These are phyloP conservation scores for Rutpela maculata DNA, from an alignment of 2,888 invertebrate genomes.

Conservation along the genomic window DNA sequence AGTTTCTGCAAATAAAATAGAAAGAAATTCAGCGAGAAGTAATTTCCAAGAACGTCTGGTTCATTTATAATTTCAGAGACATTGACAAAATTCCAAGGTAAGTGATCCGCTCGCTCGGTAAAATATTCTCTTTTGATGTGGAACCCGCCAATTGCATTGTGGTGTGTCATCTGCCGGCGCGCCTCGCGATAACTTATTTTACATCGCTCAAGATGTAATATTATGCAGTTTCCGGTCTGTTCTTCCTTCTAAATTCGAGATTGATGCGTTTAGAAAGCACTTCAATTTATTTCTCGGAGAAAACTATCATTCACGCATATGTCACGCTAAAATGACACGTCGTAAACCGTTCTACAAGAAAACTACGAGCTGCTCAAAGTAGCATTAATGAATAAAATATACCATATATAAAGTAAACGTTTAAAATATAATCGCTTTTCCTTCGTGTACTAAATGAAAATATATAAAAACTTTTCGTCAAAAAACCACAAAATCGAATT, in stretches of 20 bases:
- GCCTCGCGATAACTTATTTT: slow-evolving; percentile 45
- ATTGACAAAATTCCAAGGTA: slow-evolving; percentile 9
- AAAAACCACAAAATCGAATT: too few species aligned
- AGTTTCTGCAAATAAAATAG: neutral
- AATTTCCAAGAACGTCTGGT: neutral
- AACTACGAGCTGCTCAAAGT: neutral
- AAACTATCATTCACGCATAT: slow-evolving; percentile 15
- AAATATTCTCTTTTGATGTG: slow-evolving; percentile 11
- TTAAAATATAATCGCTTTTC: too few species aligned
- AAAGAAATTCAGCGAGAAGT: neutral
- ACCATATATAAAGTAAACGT: too few species aligned
- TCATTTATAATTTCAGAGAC: slow-evolving; percentile 2
- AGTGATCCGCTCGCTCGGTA: neutral
- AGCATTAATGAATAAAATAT: slow-evolving; percentile 23
- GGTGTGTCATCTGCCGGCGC: slow-evolving; percentile 45
- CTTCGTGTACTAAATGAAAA: too few species aligned
- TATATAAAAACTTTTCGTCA: too few species aligned
- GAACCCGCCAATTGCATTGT: slow-evolving; percentile 45
- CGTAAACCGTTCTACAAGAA: slow-evolving; percentile 20
- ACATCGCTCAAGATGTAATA: slow-evolving; percentile 47
- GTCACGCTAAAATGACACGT: slow-evolving; percentile 20
- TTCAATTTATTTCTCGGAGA: slow-evolving; percentile 32
- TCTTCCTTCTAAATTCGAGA: slow-evolving; percentile 42
- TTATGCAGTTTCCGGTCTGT: slow-evolving; percentile 47
- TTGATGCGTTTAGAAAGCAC: slow-evolving; percentile 37